Base-by-base conservation (phyloP, 2,113 vertebrate species). In the Rhabdomys dilectus region DNA sequence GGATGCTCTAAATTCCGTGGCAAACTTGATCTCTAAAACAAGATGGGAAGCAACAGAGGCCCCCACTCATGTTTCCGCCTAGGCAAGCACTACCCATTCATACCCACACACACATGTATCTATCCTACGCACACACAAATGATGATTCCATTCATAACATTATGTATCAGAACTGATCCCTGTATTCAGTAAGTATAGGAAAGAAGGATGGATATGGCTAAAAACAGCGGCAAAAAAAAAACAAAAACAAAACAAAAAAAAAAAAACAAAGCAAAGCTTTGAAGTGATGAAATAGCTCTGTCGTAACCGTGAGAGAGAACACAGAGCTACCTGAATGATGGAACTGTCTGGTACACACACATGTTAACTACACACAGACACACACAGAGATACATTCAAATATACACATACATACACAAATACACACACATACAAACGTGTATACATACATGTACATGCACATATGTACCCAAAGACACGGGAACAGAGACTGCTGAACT, bases 331-430 rank as follows among this genome's bases (percentile, higher is more conserved):
- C 29, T 48, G 29, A 19, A 11, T 11, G 16, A 76, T 7, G 3
- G 5, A n/a, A 56, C 53, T 0, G 24, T 1, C 0, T 9, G 24
- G 75, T 0, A 29, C 0, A 31, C 0, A 48, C 76, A 24, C 26
- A 77, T 7, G 51, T 51, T 51, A 51, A 51, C 9, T 11, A 51
- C 45, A 76, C n/a, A 76, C 24, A 45, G 1, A 26, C 4, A 45
- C 39, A 76, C 42, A 75, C 10, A 24, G 1, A 75, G 1, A 45
- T 5, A 75, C 39, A 45, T 21, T 9, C 7, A 26, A 6, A 16
- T 10, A 77, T 8, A n/a, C 19, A 39, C n/a, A 42, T 19, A 24
- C 4, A 4, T 9, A 73, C 39, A 45, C n/a, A 75, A 22, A 26
- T 4, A 75, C 13, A 26, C 39, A 45, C 26, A 78, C 15, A 51